Evolutionary conservation across 2,797 vertebrate species (phyloP).

Genomic region (Xenopus petersii): DNA sequence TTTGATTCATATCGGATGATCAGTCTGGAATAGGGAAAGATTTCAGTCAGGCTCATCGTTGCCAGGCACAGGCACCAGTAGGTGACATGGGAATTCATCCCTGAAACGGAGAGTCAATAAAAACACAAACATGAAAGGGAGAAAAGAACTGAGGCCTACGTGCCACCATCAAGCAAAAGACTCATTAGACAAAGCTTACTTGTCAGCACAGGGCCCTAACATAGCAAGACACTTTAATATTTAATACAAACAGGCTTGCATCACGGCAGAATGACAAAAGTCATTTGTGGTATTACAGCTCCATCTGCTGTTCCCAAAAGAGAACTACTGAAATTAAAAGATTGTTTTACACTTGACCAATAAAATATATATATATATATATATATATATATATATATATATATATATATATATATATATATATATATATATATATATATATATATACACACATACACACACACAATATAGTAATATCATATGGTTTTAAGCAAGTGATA

Average conservation of each 20-base stretch:
- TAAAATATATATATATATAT: no score
- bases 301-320: constrained; percentile 26
- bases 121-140: neutral
- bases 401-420: no score
- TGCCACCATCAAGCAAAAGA: neutral
- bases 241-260: neutral
- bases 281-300: constrained; percentile 1
- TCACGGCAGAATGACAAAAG: neutral
- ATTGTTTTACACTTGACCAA: no score
- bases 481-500: no score
- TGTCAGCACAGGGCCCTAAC: neutral
- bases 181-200: constrained; percentile 12
- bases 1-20: constrained; percentile 44
- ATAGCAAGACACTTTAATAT: neutral
- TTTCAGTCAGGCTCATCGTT: constrained; percentile 1
- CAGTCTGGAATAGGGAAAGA: constrained; percentile 2
- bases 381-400: no score
- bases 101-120: neutral
- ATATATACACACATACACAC: no score
- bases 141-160: neutral
- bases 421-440: no score
- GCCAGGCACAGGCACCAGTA: neutral
- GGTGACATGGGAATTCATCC: constrained; percentile 5
- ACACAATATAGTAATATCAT: no score
- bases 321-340: neutral